Base-by-base conservation (phyloP, 1,140 invertebrate genomes). In the Sitodiplosis mosellana region DNA sequence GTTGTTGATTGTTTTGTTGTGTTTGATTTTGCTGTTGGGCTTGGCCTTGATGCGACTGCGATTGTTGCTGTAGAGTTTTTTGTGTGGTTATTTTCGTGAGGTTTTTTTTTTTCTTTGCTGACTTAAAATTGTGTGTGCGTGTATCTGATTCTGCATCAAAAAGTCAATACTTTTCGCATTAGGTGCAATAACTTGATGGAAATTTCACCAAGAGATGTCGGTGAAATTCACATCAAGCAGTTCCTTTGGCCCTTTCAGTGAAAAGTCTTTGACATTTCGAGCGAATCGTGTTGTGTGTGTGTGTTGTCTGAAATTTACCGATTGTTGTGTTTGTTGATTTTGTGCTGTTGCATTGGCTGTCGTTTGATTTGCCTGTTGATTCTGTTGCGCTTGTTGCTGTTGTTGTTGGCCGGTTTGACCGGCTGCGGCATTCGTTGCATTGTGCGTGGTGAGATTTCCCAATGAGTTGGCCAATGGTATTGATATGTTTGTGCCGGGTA, bases 401-500 rank as follows among this genome's bases (percentile, higher is more conserved):
- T 60, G 57, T 33, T 59, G 50, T 49, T 46, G 15, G 55, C 52
- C 27, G 49, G 51, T 14, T 53, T 53, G 20, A 41, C 17, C 12
- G 18, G 18, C 17, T 14, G n/a, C 6, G 22, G 36, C 37, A 21
- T 40, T 14, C 17, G 10, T 8, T n/a, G 33, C 21, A 18, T 51
- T 53, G 21, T 38, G 47, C 6, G 19, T 46, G 12, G 36, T 34
- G 17, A 43, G 19, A 22, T 22, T 36, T 48, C 55, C 54, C 22
- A 33, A n/a, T 52, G 65, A 52, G 40, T 61, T 61, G 48, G 60
- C 61, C 45, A 72, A 52, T 53, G 58, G 77, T 55, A 73, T 75
- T 66, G 62, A 74, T 64, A 68, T 67, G 57, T 73, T 73, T 51
- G 71, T 72, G 55, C 71, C 71, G 45, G 71, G 71, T 49, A 74